Conservation (phyloP, 1,140 invertebrate genomes). For the Drosophila pandora region DNA sequence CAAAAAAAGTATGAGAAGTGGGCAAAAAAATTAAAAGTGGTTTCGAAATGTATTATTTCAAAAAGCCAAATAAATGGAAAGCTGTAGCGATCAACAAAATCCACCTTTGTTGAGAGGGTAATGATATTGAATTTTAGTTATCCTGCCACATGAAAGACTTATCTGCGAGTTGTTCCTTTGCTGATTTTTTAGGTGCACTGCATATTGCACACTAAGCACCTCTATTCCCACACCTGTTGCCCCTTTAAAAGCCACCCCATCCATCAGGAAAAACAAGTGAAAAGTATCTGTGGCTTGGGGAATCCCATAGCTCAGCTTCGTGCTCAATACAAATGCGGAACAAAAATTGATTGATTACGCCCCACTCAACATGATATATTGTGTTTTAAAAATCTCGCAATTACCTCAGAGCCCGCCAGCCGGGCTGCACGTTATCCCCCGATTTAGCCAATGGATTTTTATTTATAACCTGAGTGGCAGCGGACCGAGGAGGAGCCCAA, state of each 20-base stretch:
- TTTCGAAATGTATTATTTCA: constrained; percentile 17
- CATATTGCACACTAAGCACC: background rate
- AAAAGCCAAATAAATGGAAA: constrained; percentile 7
- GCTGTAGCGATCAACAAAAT: constrained; percentile 7
- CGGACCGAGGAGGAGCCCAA: constrained; percentile 8
- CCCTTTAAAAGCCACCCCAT: constrained; percentile 18
- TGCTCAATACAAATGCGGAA: constrained; percentile 51
- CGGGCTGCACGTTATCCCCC: constrained; percentile 42
- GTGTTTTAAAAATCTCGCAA: constrained; percentile 64
- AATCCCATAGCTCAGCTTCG: constrained; percentile 11
- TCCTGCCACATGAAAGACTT: background rate
- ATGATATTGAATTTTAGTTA: background rate
- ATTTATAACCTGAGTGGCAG: constrained; percentile 60
- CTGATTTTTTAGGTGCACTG: background rate
- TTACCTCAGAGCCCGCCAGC: constrained; percentile 47
- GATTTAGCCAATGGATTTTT: constrained; percentile 70
- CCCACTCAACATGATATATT: constrained; percentile 66
- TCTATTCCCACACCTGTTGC: constrained; percentile 33
- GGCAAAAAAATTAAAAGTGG: constrained; percentile 16
- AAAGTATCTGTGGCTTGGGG: constrained; percentile 21
- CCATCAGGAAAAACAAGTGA: constrained; percentile 19
- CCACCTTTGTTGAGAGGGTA: background rate
- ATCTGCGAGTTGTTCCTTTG: background rate
- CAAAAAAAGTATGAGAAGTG: constrained; percentile 12
- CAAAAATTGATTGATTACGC: constrained; percentile 74